Evolutionary conservation across 2,888 invertebrate genomes (phyloP), one percentile per base, ranked within the genome.

Genomic region (Scaptodrosophila latifasciaeformis): DNA sequence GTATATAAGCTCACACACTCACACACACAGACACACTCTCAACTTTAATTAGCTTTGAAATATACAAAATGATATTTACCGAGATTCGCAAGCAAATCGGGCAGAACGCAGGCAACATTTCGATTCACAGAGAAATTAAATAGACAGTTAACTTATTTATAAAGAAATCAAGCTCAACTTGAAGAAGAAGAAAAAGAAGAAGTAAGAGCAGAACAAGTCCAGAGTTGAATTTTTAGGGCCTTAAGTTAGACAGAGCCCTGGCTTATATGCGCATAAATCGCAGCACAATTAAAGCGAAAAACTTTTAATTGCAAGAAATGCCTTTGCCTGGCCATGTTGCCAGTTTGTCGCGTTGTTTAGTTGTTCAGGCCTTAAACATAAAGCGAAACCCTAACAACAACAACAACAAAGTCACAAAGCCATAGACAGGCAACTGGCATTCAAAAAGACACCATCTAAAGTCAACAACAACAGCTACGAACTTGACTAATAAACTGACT

Each of bases 301-400:
- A 69, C 77, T 76, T 79, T 76, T 76, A 81, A 79, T 81, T 80
- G 77, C 82, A 67, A 49, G 43, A 62, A 58, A 76, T 57, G 62
- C 53, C 39, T 37, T 53, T 21, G 49, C 5, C 39, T 19, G 24
- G 17, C 30, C 30, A 27, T 44, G 49, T 42, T 29, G 5, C 12
- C 15, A n/a, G n/a, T n/a, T n/a, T n/a, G n/a, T n/a, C n/a, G n/a
- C n/a, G n/a, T n/a, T n/a, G n/a, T n/a, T n/a, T n/a, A n/a, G n/a
- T 15, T 43, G n/a, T 24, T 43, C n/a, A 40, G 13, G 21, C 21
- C 24, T n/a, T n/a, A n/a, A n/a, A n/a, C n/a, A n/a, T n/a, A n/a
- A n/a, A n/a, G n/a, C n/a, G n/a, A n/a, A n/a, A n/a, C n/a, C n/a
- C n/a, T 18, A 19, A 3, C 9, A 40, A 19, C 35, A 35, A 9